Conservation (phyloP, 1,140 invertebrate species). For the Brachionus calyciflorus region DNA sequence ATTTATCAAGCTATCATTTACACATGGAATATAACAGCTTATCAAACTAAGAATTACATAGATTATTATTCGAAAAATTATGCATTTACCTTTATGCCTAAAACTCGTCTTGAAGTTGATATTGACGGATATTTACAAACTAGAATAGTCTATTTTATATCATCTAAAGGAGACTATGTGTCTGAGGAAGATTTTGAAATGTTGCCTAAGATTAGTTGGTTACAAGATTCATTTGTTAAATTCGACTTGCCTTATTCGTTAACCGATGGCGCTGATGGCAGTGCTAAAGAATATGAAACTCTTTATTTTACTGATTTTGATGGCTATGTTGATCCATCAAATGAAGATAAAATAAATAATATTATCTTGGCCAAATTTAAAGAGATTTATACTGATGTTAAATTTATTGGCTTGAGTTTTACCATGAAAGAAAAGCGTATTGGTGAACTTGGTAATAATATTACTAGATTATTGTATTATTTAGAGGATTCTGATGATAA, state of each 20-base stretch:
- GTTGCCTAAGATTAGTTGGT: conserved; percentile 21
- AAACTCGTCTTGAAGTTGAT: conserved; percentile 5
- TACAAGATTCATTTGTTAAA: conserved; percentile 35
- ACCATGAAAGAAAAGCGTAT: conserved; percentile 38
- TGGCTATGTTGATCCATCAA: conserved; percentile 2
- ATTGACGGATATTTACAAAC: background rate
- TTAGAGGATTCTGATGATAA: conserved; percentile 19
- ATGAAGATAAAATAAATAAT: background rate
- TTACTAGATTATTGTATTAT: conserved; percentile 30
- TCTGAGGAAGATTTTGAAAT: conserved; percentile 15
- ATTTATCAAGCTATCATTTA: conserved; percentile 40
- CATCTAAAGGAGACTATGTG: background rate
- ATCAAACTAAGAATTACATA: conserved; percentile 18
- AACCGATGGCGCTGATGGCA: background rate
- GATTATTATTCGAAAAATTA: conserved; percentile 24
- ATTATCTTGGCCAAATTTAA: conserved; percentile 10
- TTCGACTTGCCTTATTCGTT: conserved; percentile 32
- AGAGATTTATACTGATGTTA: background rate
- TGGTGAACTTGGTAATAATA: conserved; percentile 18
- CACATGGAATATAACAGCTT: conserved; percentile 44
- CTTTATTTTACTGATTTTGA: conserved; percentile 22
- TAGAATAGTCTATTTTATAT: conserved; percentile 33
- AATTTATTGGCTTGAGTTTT: conserved; percentile 20
- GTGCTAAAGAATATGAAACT: conserved; percentile 8
- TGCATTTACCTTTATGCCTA: background rate